Conservation (phyloP, 2,888 invertebrate genomes). For the Hirtodrosophila duncani region DNA sequence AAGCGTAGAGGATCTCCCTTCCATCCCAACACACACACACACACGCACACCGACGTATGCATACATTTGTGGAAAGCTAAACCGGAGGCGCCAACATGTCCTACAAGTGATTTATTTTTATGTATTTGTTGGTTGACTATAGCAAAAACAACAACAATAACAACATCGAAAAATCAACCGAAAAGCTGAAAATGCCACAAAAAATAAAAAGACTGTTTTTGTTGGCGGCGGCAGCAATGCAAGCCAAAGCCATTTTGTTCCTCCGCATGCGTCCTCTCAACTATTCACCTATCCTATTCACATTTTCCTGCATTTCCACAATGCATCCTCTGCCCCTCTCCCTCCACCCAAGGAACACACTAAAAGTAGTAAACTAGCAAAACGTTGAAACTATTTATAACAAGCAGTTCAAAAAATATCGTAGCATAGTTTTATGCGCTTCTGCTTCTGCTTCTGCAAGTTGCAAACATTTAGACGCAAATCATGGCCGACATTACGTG, state of each 20-base stretch:
- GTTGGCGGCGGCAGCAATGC: constrained; percentile 33
- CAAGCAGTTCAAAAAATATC: constrained; percentile 33
- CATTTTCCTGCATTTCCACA: too few relatives aligned
- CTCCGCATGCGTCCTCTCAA: constrained; percentile 18
- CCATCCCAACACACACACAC: constrained; percentile 55
- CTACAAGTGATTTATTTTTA: constrained; percentile 76
- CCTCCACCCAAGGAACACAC: background rate
- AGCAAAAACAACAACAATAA: constrained; percentile 35
- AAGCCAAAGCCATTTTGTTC: constrained; percentile 23
- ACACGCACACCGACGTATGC: constrained; percentile 11
- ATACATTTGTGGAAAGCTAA: constrained; percentile 47
- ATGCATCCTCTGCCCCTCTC: background rate
- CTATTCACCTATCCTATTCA: too few relatives aligned
- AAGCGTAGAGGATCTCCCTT: constrained; percentile 35
- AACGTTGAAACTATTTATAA: constrained; percentile 63
- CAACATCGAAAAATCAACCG: constrained; percentile 9
- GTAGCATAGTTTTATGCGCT: constrained; percentile 62
- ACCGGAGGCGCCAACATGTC: constrained; percentile 76
- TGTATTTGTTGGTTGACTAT: constrained; percentile 69
- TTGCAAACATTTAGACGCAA: constrained; percentile 67
- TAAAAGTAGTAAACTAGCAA: constrained; percentile 49
- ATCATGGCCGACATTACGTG: constrained; percentile 73
- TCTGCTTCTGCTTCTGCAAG: constrained; percentile 40
- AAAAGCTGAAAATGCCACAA: constrained; percentile 51
- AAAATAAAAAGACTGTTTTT: constrained; percentile 45